Conservation (phyloP, 2,797 vertebrate species). For the Lepus oiostolus region DNA sequence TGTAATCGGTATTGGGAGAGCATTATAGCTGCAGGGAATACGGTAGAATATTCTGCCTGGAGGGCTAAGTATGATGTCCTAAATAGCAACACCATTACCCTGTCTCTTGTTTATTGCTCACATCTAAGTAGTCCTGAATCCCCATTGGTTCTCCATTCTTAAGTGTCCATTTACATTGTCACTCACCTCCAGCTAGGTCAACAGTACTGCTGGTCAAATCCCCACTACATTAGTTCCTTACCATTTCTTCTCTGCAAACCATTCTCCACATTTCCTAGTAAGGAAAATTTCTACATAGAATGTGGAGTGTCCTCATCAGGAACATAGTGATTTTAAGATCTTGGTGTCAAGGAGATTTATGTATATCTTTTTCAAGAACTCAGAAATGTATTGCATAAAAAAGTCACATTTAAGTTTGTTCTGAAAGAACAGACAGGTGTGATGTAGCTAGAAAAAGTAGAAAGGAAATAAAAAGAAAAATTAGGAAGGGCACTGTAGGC, state of each 20-base stretch:
- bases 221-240: not conserved
- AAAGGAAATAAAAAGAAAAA: not conserved
- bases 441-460: not conserved
- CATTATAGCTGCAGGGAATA: not conserved
- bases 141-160: not conserved
- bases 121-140: not conserved
- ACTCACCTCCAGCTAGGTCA: not conserved
- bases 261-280: not conserved
- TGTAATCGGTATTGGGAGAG: not conserved
- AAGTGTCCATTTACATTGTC: not conserved
- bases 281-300: too few relatives aligned
- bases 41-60: not conserved
- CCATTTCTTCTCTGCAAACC: not conserved
- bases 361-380: not conserved
- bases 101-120: not conserved
- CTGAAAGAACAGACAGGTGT: not conserved
- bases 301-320: not conserved
- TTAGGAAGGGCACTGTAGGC: not conserved
- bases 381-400: not conserved
- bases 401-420: constrained; percentile 38
- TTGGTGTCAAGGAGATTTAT: not conserved
- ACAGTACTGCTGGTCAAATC: not conserved
- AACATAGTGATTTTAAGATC: not conserved
- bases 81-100: not conserved
- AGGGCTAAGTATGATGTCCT: not conserved